Evolutionary conservation across 1,140 invertebrate species (phyloP).

Genomic region (Trichomalopsis sarcophagae): DNA sequence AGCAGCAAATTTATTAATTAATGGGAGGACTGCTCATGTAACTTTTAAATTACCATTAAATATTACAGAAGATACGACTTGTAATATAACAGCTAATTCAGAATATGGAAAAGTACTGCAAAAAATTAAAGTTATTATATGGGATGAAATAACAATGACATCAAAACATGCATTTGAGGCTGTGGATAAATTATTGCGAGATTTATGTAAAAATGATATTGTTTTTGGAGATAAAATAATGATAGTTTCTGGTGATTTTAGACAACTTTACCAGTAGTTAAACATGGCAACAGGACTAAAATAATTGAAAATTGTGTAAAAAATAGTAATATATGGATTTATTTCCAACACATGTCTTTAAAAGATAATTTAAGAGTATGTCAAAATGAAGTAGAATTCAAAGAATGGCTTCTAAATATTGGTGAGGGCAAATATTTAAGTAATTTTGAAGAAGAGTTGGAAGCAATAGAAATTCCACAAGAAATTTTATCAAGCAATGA

Average conservation of each 20-base stretch:
- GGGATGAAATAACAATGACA: constrained; percentile 30
- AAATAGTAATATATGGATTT: constrained; percentile 16
- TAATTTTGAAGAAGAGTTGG: no score
- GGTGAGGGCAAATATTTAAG: not conserved
- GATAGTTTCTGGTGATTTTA: constrained; percentile 15
- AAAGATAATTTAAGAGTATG: constrained; percentile 9
- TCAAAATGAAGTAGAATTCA: constrained; percentile 3
- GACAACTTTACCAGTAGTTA: constrained; percentile 3
- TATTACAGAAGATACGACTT: no score
- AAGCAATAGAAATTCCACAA: no score
- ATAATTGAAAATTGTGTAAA: constrained; percentile 32
- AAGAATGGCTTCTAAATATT: constrained; percentile 10
- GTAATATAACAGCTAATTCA: no score
- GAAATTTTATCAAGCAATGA: no score
- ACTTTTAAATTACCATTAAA: no score
- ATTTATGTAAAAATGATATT: not conserved
- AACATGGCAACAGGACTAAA: not conserved
- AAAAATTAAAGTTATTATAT: no score
- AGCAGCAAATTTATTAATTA: no score
- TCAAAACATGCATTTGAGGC: constrained; percentile 23
- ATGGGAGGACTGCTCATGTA: no score
- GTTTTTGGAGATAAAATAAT: constrained; percentile 26
- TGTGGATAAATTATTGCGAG: not conserved
- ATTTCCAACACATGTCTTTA: not conserved
- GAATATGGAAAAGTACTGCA: no score